Percentiles rank a stretch among this genome's conserved stretches.
Evolutionary conservation across 2,888 invertebrate genomes (phyloP).

Genomic region (Drosophila mercatorum): DNA sequence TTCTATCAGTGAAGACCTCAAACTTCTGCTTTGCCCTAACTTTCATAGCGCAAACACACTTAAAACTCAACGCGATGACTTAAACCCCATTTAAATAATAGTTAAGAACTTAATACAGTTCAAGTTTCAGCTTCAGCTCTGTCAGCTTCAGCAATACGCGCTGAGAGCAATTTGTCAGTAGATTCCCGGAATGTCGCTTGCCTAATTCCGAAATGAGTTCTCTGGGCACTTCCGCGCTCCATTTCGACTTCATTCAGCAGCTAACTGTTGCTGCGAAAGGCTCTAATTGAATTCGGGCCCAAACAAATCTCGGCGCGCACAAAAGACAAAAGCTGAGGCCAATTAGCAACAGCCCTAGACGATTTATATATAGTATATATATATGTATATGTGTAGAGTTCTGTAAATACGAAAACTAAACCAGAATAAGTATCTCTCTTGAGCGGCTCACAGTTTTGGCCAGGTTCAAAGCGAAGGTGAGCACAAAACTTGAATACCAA

Average conservation of each 20-base stretch:
- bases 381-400: conserved; percentile 13
- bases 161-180: background rate
- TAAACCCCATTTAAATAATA: background rate
- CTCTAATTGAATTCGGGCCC: conserved; percentile 45
- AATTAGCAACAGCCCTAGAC: conserved; percentile 56
- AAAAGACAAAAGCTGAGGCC: conserved; percentile 31
- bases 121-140: background rate
- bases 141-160: background rate
- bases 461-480: conserved; percentile 60
- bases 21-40: background rate
- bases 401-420: conserved; percentile 43
- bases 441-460: conserved; percentile 46
- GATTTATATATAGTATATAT: background rate
- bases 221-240: conserved; percentile 8
- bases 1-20: too few relatives aligned
- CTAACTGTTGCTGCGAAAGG: conserved; percentile 39
- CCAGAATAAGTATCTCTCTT: conserved; percentile 20
- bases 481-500: conserved; percentile 74
- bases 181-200: background rate
- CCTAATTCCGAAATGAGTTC: background rate
- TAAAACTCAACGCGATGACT: background rate
- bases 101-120: background rate
- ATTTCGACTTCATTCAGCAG: conserved; percentile 15
- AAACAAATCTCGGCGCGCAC: conserved; percentile 26
- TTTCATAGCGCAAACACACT: background rate